These are phyloP conservation scores for Eupeodes latifasciatus DNA, from an alignment of 2,888 invertebrate genomes.

Conservation along the genomic window DNA sequence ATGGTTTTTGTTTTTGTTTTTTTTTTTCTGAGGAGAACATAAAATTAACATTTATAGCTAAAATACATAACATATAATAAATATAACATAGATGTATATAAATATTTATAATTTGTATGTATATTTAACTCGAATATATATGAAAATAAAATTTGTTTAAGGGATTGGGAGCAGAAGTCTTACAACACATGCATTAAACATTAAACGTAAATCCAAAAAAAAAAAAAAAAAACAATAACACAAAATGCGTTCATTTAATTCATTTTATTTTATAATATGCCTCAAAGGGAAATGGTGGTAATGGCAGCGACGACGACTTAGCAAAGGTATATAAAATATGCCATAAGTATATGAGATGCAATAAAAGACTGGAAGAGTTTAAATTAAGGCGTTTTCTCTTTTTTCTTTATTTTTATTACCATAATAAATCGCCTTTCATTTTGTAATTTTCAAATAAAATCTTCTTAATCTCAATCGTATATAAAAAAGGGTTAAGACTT, in stretches of 20 bases:
- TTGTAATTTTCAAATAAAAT: slow-evolving; percentile 49
- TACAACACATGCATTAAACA: slow-evolving; percentile 68
- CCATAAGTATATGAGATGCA: neutral
- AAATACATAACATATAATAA: slow-evolving; percentile 70
- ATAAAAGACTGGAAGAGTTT: slow-evolving; percentile 35
- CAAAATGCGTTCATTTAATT: slow-evolving; percentile 67
- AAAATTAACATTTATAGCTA: slow-evolving; percentile 74
- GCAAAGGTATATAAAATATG: neutral
- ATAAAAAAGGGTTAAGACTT: slow-evolving; percentile 35
- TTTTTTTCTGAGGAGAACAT: slow-evolving; percentile 69
- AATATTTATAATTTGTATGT: slow-evolving; percentile 63
- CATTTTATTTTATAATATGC: slow-evolving; percentile 38
- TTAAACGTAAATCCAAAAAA: slow-evolving; percentile 69
- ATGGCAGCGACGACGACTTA: neutral
- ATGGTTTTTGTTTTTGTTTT: slow-evolving; percentile 1
- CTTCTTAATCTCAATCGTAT: slow-evolving; percentile 25
- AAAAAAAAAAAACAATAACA: slow-evolving; percentile 58
- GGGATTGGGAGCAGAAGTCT: slow-evolving; percentile 60
- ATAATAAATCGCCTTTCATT: slow-evolving; percentile 60
- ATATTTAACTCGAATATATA: slow-evolving; percentile 61
- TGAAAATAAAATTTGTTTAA: slow-evolving; percentile 34
- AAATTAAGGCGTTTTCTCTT: slow-evolving; percentile 47
- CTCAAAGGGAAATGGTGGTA: slow-evolving; percentile 49
- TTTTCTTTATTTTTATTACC: slow-evolving; percentile 57
- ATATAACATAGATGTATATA: slow-evolving; percentile 73